Percentiles rank a stretch among this genome's conserved stretches.
phyloP scores from a whole-genome alignment of 2,113 vertebrate species.

The Sphyrna mokarran region DNA sequence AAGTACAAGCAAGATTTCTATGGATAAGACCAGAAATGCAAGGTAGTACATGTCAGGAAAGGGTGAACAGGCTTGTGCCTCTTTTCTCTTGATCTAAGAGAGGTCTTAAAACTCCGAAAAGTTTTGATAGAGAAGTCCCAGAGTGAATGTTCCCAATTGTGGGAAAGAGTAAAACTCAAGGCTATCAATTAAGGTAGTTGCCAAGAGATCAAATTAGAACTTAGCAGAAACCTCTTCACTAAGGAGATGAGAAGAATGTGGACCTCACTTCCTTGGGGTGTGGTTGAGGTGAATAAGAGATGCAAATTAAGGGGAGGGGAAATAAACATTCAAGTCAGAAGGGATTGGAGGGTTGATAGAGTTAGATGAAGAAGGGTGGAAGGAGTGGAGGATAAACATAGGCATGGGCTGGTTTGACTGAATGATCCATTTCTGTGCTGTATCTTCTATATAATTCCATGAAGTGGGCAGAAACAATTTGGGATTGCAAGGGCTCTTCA shows the following conservation, averaged over 20 bases:
- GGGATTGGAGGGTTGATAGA: not conserved
- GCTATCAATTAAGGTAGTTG: not conserved
- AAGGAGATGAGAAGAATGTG: not conserved
- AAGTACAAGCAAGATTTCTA: not conserved
- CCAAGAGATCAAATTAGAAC: not conserved
- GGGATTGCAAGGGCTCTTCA: not conserved
- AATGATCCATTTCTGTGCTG: not conserved
- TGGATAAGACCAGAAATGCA: not conserved
- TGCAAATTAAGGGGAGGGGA: not conserved
- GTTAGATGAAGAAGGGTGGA: not conserved
- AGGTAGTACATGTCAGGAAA: not conserved
- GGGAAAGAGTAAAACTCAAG: not conserved
- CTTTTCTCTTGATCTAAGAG: not conserved
- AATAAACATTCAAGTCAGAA: not conserved
- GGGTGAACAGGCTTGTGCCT: not conserved
- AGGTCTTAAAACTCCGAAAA: not conserved
- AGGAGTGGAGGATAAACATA: not conserved
- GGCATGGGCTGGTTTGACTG: not conserved
- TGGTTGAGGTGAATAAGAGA: not conserved
- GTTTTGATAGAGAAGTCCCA: not conserved
- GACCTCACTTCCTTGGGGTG: not conserved
- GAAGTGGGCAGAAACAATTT: not conserved
- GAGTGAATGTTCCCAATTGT: not conserved
- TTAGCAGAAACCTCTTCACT: not conserved
- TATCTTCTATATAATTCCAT: not conserved